Evolutionary conservation across 2,113 vertebrate genomes (phyloP).

Genomic region (Etheostoma spectabile): DNA sequence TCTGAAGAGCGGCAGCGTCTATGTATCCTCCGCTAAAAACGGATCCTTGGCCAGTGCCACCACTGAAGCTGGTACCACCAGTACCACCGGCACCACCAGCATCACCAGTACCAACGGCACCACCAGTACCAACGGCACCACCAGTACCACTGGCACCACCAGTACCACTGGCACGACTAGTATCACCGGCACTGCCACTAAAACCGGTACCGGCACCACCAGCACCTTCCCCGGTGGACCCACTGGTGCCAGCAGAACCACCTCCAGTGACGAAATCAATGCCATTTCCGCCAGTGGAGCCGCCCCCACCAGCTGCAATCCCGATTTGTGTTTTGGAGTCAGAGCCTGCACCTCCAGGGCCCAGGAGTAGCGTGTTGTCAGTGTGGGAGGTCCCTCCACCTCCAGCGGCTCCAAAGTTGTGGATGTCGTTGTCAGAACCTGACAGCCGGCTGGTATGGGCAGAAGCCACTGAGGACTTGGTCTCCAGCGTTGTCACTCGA

Average conservation of each 20-base stretch:
- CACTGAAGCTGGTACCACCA: neutral
- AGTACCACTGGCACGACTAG: too few species aligned
- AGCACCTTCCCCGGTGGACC: neutral
- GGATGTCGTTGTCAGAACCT: conserved; percentile 36
- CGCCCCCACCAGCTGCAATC: conserved; percentile 6
- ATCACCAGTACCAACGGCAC: neutral
- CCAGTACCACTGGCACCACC: neutral
- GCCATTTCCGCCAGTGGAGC: neutral
- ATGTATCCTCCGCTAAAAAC: conserved; percentile 17
- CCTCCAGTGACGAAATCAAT: neutral
- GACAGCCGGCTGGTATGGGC: conserved; percentile 44
- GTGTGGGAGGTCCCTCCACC: conserved; percentile 21
- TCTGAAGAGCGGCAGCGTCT: conserved; percentile 43
- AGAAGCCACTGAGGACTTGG: conserved; percentile 4
- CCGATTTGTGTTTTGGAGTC: conserved; percentile 23
- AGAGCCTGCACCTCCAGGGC: neutral
- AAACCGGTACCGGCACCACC: neutral
- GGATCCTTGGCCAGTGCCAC: conserved; percentile 20
- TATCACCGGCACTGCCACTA: neutral
- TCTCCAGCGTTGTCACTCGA: conserved; percentile 87
- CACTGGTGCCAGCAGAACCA: neutral
- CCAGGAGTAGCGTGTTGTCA: conserved; percentile 51
- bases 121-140: too few species aligned
- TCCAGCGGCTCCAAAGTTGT: conserved; percentile 14
- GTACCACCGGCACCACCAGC: neutral